A percentile compares a stretch with the other conserved stretches of the same genome.
phyloP scores from a whole-genome alignment of 2,113 vertebrate genomes.

The Oophaga pumilio region DNA sequence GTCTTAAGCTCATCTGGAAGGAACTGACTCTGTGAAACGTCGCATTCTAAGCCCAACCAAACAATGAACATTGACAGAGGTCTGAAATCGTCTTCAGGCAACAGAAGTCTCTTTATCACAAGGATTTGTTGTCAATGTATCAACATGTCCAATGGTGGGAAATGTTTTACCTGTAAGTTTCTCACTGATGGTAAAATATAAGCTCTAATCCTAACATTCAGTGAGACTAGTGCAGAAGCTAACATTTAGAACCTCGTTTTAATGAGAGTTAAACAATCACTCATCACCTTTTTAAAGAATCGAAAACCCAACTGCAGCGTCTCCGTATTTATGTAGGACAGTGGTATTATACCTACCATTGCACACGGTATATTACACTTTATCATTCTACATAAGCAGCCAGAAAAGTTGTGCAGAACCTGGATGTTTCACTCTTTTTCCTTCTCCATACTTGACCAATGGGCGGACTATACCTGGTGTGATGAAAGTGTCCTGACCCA shows the following conservation, averaged over 20 bases:
- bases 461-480: neutral
- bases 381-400: too few relatives aligned
- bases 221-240: too few relatives aligned
- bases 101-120: neutral
- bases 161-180: neutral
- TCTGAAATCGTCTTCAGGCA: neutral
- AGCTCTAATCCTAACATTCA: neutral
- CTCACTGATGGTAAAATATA: neutral
- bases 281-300: too few relatives aligned
- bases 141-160: neutral
- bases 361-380: neutral
- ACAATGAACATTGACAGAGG: conserved; percentile 6
- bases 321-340: neutral
- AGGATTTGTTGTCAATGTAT: neutral
- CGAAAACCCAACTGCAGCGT: too few relatives aligned
- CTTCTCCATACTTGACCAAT: neutral
- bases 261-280: too few relatives aligned
- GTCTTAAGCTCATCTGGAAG: conserved; percentile 79
- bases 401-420: too few relatives aligned
- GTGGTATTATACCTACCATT: neutral
- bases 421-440: neutral
- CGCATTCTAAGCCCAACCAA: neutral
- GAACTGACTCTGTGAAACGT: conserved; percentile 61
- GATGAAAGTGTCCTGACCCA: neutral
- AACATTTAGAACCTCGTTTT: too few relatives aligned